Conservation (phyloP, 2,888 invertebrate species). For the Eueremaeus valkanovi region DNA sequence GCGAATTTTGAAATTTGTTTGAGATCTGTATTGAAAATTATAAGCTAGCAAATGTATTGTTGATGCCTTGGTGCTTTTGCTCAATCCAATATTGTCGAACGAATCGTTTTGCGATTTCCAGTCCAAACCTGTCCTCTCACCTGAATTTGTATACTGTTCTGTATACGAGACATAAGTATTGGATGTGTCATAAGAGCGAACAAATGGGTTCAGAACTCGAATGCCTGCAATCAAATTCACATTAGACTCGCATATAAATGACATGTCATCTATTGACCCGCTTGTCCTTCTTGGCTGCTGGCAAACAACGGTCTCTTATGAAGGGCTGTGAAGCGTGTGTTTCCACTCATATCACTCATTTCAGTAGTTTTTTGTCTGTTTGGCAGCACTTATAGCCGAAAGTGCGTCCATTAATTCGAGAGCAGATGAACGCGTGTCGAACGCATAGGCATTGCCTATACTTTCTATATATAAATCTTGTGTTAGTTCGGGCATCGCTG, state of each 20-base stretch:
- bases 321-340: slow-evolving; percentile 28
- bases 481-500: not conserved
- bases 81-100: too few relatives aligned
- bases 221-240: slow-evolving; percentile 30
- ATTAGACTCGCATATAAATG: slow-evolving; percentile 25
- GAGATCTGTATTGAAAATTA: too few relatives aligned
- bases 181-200: not conserved
- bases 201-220: not conserved
- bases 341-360: not conserved
- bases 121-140: too few relatives aligned
- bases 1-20: too few relatives aligned
- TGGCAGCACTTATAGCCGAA: slow-evolving; percentile 19
- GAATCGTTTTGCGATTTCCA: too few relatives aligned
- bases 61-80: too few relatives aligned
- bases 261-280: slow-evolving; percentile 7
- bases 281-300: slow-evolving; percentile 12
- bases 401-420: slow-evolving; percentile 19
- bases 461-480: slow-evolving; percentile 7
- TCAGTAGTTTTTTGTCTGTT: slow-evolving; percentile 15
- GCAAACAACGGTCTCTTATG: not conserved
- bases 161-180: not conserved
- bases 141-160: not conserved
- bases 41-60: too few relatives aligned
- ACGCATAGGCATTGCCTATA: slow-evolving; percentile 1
- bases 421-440: slow-evolving; percentile 14